Conservation (phyloP, 1,140 invertebrate species). For the Drosophila funebris region DNA sequence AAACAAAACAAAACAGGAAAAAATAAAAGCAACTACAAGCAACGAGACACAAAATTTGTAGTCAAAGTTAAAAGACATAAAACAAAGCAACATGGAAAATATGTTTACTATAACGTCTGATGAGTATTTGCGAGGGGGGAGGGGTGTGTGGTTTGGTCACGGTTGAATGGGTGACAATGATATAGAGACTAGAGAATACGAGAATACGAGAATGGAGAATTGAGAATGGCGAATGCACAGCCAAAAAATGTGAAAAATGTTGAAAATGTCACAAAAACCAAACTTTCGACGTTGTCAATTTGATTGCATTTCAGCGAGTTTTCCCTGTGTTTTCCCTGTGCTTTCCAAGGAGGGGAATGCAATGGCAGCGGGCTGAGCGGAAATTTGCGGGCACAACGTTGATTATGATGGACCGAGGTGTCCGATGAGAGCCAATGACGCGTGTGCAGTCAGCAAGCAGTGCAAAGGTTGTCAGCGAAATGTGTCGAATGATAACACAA, state of each 20-base stretch:
- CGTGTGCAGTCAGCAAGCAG: too few species aligned
- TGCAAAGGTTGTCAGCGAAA: background rate
- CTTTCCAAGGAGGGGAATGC: too few species aligned
- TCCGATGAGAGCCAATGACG: constrained; percentile 5
- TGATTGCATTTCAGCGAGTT: constrained; percentile 65
- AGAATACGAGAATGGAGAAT: too few species aligned
- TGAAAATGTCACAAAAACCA: constrained; percentile 19
- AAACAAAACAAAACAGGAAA: constrained; percentile 41
- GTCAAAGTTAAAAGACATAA: constrained; percentile 67
- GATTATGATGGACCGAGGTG: constrained; percentile 10
- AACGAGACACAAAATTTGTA: constrained; percentile 35
- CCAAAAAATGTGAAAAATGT: background rate
- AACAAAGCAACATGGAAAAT: constrained; percentile 66
- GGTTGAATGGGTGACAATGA: background rate
- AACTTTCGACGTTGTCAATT: constrained; percentile 64
- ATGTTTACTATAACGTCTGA: constrained; percentile 45
- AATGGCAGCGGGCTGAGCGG: background rate
- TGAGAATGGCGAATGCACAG: background rate
- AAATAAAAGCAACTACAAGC: background rate
- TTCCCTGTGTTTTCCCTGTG: background rate
- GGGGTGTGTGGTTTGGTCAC: too few species aligned
- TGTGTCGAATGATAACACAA: background rate
- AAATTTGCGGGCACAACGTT: background rate
- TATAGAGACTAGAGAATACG: background rate
- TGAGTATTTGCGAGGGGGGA: constrained; percentile 5